Conservation (phyloP, 2,113 vertebrate species). For the Nymphicus hollandicus region DNA sequence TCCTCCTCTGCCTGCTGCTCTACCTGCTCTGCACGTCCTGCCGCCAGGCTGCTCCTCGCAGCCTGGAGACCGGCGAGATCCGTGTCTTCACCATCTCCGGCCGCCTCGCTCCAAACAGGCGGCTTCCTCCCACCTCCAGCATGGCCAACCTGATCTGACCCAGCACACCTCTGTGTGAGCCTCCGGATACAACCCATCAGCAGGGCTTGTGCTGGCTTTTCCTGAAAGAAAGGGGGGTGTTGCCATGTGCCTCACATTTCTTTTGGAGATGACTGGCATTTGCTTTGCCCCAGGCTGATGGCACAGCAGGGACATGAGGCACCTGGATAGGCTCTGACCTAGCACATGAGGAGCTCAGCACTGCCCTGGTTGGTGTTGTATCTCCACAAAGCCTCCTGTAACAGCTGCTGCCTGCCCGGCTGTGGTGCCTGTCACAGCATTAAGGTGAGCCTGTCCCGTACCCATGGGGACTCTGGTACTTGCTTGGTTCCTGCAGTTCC, state of each 20-base stretch:
- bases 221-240: background rate
- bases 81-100: slow-evolving; percentile 90
- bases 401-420: background rate
- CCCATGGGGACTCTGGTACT: background rate
- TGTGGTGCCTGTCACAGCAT: background rate
- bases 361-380: background rate
- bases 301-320: background rate
- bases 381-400: background rate
- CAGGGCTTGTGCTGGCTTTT: background rate
- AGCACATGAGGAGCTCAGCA: rapidly evolving
- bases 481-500: background rate
- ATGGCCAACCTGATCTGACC: slow-evolving; percentile 89
- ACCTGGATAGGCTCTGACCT: background rate
- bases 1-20: slow-evolving; percentile 82
- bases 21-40: slow-evolving; percentile 75
- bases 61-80: slow-evolving; percentile 18
- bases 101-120: slow-evolving; percentile 74
- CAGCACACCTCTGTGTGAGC: background rate
- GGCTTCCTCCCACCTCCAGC: slow-evolving; percentile 88
- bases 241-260: background rate
- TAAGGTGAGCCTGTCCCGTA: slow-evolving; percentile 28
- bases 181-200: background rate
- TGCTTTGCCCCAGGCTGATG: background rate
- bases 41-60: background rate
- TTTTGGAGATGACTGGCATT: background rate